Evolutionary conservation across 2,888 invertebrate species (phyloP).

Genomic region (Idaea biselata): DNA sequence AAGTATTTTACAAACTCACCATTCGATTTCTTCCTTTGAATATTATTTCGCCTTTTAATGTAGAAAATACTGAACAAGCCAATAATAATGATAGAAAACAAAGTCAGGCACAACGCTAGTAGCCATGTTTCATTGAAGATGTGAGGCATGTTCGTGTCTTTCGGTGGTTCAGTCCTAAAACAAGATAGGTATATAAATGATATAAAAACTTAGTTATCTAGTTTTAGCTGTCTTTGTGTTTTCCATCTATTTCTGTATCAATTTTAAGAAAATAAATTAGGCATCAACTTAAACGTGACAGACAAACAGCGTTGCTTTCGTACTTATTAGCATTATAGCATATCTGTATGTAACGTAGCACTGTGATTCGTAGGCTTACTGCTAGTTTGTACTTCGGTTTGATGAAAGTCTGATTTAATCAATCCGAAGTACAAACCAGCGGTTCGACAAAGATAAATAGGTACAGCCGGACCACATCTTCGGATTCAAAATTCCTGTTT

Average conservation of each 20-base stretch:
- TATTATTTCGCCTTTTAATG: constrained; percentile 62
- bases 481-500: no score
- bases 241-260: no score
- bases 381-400: not conserved
- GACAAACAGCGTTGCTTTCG: not conserved
- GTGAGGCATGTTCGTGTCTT: constrained; percentile 67
- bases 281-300: not conserved
- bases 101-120: constrained; percentile 62
- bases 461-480: no score
- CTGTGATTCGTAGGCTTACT: not conserved
- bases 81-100: constrained; percentile 66
- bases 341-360: no score
- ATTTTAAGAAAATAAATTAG: no score
- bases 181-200: constrained; percentile 7
- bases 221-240: not conserved
- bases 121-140: constrained; percentile 74
- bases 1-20: constrained; percentile 43
- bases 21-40: constrained; percentile 70
- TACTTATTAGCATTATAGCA: not conserved
- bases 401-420: not conserved
- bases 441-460: no score
- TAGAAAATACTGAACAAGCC: constrained; percentile 71
- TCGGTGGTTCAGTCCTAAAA: constrained; percentile 70
- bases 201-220: no score
- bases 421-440: no score